Evolutionary conservation across 2,113 vertebrate genomes (phyloP), one percentile per base, ranked within the genome.

Genomic region (Ranitomeya variabilis): DNA sequence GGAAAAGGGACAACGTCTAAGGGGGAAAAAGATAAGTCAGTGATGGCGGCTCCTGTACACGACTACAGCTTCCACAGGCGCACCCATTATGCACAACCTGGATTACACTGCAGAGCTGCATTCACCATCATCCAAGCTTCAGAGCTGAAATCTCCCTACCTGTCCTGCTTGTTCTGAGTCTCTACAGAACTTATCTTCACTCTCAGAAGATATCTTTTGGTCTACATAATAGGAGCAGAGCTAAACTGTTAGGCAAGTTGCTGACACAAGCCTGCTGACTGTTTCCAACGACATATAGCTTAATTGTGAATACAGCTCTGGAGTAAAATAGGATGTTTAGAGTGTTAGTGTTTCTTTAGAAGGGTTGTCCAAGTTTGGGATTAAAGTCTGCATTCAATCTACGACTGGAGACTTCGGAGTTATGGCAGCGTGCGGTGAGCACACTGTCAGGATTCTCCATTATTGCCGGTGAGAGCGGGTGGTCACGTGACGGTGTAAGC

Each of bases 1-100:
- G 96, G 83, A 96, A 96, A 12, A 96, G 90, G 15, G 96, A 96
- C 10, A 96, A 94, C 0, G 96, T 95, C 96, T 96, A 91, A 11
- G 37, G n/a, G n/a, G 85, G 87, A 90, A 2, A 86, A 73, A 90
- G 90, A 60, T 14, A 23, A 37, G 19, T 21, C 9, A n/a, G 52
- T 60, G 26, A 76, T 21, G 13, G 23, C n/a, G 11, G 2, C 66
- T 23, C n/a, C 64, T 2, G 64, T 23, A 67, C 21, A n/a, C 64
- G 1, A 9, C 1, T 66, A n/a, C n/a, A 0, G 55, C 62, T 21
- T 6, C 62, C 62, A 64, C 62, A 64, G 18, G 23, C 2, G 15
- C 3, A 71, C 13, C 13, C 12, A 31, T 14, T 26, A 31, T 23
- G 2, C 14, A 73, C 31, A 74, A 7, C 31, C 15, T 74, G 1